Conservation (phyloP, 1,140 invertebrate species). For the Anastrepha ludens region DNA sequence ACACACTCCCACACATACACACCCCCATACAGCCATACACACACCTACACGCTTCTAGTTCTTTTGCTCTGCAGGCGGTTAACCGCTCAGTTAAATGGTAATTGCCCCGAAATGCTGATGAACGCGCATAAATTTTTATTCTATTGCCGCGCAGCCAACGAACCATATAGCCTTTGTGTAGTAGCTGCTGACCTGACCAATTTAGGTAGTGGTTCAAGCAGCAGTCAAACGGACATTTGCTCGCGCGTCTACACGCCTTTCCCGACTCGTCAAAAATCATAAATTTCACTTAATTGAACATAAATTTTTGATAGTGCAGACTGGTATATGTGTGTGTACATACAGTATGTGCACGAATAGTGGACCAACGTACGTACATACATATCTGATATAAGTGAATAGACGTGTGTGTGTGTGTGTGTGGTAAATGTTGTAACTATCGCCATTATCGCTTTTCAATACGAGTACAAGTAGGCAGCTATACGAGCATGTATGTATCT, state of each 20-base stretch:
- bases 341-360: not conserved
- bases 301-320: constrained; percentile 27
- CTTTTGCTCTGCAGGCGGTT: not conserved
- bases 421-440: not conserved
- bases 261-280: constrained; percentile 50
- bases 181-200: constrained; percentile 12
- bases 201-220: not conserved
- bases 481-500: not conserved
- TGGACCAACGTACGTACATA: not conserved
- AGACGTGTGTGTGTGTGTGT: not conserved
- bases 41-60: not conserved
- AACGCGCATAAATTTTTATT: constrained; percentile 34
- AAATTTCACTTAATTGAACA: constrained; percentile 55
- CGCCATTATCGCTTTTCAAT: not conserved
- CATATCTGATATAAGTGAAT: not conserved
- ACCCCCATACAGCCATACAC: not conserved
- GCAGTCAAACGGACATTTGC: constrained; percentile 23
- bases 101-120: constrained; percentile 10
- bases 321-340: not conserved
- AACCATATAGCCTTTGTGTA: not conserved
- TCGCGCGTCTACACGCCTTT: constrained; percentile 11
- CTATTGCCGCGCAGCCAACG: not conserved
- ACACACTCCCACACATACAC: not conserved
- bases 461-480: not conserved
- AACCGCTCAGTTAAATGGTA: constrained; percentile 30